phyloP scores from a whole-genome alignment of 2,797 vertebrate genomes.

The Bryconaethiops microstoma region DNA sequence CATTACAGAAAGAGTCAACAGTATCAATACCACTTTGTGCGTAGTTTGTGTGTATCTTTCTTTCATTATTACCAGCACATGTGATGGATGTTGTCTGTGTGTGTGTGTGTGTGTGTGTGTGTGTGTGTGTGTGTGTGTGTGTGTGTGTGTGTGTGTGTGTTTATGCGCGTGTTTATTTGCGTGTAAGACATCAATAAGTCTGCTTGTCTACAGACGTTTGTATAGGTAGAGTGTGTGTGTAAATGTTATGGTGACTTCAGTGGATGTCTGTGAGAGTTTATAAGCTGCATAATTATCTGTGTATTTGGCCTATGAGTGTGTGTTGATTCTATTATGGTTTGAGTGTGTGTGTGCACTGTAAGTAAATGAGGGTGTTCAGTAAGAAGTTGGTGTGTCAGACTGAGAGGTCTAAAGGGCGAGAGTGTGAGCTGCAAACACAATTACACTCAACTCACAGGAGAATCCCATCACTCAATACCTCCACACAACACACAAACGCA shows the following conservation, averaged over 20 bases:
- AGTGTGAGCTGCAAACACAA: slow-evolving; percentile 36
- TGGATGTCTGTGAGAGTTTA: neutral
- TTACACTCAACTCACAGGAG: slow-evolving; percentile 25
- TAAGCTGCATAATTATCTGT: neutral
- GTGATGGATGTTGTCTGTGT: neutral
- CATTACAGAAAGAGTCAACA: slow-evolving; percentile 17
- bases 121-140: slow-evolving; percentile 18
- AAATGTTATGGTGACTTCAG: neutral
- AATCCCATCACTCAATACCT: slow-evolving; percentile 23
- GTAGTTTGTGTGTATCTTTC: neutral
- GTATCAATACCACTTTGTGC: neutral
- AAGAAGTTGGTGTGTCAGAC: slow-evolving; percentile 17
- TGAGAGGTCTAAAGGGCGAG: slow-evolving; percentile 26
- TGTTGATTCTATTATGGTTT: neutral
- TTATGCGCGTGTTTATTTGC: neutral
- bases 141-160: neutral
- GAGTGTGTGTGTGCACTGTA: slow-evolving; percentile 11
- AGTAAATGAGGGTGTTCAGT: slow-evolving; percentile 3
- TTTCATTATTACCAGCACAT: neutral
- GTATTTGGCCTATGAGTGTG: neutral
- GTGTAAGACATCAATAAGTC: neutral
- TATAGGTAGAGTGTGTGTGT: neutral
- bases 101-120: slow-evolving; percentile 22
- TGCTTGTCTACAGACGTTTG: neutral
- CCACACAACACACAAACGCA: slow-evolving; percentile 9